phyloP scores from a whole-genome alignment of 2,113 vertebrate genomes.

The Montifringilla adamsi region DNA sequence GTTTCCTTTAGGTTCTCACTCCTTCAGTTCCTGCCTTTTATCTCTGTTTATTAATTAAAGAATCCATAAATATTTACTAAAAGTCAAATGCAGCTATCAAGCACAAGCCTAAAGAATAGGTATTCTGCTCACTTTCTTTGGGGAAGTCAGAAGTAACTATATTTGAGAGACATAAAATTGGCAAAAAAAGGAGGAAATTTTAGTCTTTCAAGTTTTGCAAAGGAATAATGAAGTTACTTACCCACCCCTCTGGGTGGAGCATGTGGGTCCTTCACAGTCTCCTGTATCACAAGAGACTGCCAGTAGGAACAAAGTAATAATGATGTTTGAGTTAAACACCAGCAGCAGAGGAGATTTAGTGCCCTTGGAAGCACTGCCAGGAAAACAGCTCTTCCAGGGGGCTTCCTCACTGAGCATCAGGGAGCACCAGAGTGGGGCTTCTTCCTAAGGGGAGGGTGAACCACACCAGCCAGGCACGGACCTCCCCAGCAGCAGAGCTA shows the following conservation, averaged over 20 bases:
- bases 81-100: background rate
- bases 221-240: background rate
- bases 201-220: background rate
- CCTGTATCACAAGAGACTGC: background rate
- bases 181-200: background rate
- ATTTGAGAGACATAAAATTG: background rate
- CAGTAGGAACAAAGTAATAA: background rate
- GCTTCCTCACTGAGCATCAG: background rate
- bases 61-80: background rate
- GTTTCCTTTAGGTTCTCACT: background rate
- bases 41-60: background rate
- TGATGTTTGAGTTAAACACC: rapidly evolving
- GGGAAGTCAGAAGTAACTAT: background rate
- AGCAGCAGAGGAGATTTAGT: background rate
- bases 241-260: rapidly evolving
- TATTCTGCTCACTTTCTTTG: background rate
- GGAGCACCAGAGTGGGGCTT: background rate
- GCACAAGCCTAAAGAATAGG: background rate
- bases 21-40: background rate
- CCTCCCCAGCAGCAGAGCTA: background rate
- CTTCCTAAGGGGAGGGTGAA: rapidly evolving
- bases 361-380: background rate
- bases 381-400: background rate
- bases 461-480: background rate
- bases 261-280: background rate